Conservation (phyloP, 2,797 vertebrate genomes). For the Dendrocincla fuliginosa region DNA sequence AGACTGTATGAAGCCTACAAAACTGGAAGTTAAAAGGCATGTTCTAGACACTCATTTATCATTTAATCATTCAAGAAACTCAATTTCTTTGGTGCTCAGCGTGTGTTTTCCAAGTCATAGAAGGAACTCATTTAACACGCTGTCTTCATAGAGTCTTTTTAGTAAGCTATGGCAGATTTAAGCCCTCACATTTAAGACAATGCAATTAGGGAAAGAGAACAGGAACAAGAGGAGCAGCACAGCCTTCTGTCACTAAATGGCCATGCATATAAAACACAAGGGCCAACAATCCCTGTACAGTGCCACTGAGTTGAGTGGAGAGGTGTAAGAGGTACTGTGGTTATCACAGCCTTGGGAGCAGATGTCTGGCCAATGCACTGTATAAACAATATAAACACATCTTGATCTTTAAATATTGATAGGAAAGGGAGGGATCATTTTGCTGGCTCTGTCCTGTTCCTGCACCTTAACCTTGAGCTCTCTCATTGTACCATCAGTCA, state of each 20-base stretch:
- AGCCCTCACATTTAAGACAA: background rate
- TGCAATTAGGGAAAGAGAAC: background rate
- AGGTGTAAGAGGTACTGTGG: background rate
- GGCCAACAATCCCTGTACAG: background rate
- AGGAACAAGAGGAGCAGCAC: background rate
- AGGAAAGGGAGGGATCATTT: background rate
- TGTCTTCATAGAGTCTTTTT: background rate
- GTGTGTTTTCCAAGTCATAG: background rate
- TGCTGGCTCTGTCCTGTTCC: background rate
- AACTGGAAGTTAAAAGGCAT: background rate
- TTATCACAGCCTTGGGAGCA: background rate
- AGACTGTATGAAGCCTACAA: background rate
- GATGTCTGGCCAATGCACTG: background rate
- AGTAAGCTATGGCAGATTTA: background rate
- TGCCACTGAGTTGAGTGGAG: background rate
- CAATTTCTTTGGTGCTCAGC: background rate
- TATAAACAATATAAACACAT: background rate
- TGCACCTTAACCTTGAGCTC: background rate
- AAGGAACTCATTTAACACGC: background rate
- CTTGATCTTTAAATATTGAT: background rate
- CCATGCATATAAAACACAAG: background rate
- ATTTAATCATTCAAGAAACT: background rate
- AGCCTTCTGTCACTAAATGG: background rate
- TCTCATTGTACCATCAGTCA: background rate
- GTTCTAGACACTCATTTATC: background rate